Evolutionary conservation across 1,140 invertebrate species (phyloP).

Genomic region (Aphaenogaster ashmeadi): DNA sequence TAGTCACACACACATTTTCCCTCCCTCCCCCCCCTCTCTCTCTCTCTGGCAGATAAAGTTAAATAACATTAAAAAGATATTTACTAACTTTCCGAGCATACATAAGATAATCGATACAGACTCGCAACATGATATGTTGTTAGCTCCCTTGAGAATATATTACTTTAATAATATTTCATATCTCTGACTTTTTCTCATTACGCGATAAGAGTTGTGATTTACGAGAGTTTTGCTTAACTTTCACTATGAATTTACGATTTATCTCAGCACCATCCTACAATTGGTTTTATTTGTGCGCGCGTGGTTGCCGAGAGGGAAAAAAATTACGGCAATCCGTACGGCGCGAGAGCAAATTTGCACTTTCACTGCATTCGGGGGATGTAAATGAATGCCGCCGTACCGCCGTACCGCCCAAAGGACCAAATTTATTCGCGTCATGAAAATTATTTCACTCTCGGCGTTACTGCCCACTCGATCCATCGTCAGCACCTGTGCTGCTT

Average conservation of each 20-base stretch:
- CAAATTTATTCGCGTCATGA: slow-evolving; percentile 63
- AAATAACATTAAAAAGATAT: neutral
- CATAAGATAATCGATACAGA: slow-evolving; percentile 25
- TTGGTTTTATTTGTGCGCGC: slow-evolving; percentile 54
- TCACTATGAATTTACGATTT: slow-evolving; percentile 57
- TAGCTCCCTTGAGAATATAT: slow-evolving; percentile 12
- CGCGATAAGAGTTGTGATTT: slow-evolving; percentile 55
- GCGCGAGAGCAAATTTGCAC: slow-evolving; percentile 49
- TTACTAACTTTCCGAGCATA: neutral
- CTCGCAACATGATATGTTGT: slow-evolving; percentile 13
- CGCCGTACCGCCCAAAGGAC: neutral
- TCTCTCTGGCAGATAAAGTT: neutral
- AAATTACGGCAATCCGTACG: slow-evolving; percentile 38
- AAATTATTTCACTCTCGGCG: slow-evolving; percentile 63
- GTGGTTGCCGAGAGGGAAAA: neutral
- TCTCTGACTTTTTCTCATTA: slow-evolving; percentile 61
- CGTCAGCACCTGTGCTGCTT: slow-evolving; percentile 56
- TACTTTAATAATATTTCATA: slow-evolving; percentile 57
- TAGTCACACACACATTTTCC: neutral
- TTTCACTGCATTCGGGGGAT: slow-evolving; percentile 51
- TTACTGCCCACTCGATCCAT: slow-evolving; percentile 59
- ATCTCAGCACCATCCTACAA: slow-evolving; percentile 48
- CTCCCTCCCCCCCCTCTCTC: neutral
- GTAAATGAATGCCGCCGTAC: slow-evolving; percentile 44
- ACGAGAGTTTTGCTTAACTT: slow-evolving; percentile 52